These are phyloP conservation scores for Hylaeus volcanicus DNA, from an alignment of 1,140 invertebrate species.

Conservation along the genomic window DNA sequence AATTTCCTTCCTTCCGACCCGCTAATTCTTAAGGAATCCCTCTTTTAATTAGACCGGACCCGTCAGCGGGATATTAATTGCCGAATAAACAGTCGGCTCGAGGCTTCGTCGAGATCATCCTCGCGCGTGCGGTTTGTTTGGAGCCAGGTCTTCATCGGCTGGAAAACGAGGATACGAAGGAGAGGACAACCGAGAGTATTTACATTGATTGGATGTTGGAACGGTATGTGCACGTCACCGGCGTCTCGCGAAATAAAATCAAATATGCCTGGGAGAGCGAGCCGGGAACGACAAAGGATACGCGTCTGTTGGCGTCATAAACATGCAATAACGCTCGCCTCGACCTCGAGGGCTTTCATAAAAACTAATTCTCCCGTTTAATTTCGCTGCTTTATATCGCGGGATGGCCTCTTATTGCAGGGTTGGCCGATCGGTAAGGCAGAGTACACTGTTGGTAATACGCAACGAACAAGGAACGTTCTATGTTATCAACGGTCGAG, in stretches of 20 bases:
- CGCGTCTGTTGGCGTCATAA: slow-evolving; percentile 12
- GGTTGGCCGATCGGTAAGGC: not conserved
- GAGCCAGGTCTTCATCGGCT: too few relatives aligned
- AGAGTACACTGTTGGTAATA: too few relatives aligned
- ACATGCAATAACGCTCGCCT: slow-evolving; percentile 37
- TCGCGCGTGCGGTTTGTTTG: too few relatives aligned
- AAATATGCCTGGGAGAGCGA: not conserved
- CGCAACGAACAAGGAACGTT: too few relatives aligned
- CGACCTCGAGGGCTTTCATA: slow-evolving; percentile 17
- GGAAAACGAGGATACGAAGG: too few relatives aligned
- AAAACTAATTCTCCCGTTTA: slow-evolving; percentile 53
- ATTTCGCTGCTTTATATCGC: slow-evolving; percentile 49
- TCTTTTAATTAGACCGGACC: not conserved
- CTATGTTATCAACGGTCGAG: too few relatives aligned
- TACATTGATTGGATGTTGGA: not conserved
- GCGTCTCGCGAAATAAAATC: not conserved
- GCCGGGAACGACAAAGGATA: not conserved
- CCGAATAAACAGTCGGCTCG: not conserved
- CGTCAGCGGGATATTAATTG: not conserved
- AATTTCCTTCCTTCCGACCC: not conserved
- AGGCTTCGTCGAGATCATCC: not conserved
- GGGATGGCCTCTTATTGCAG: slow-evolving; percentile 34
- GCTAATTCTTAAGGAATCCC: slow-evolving; percentile 14
- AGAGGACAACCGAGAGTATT: too few relatives aligned
- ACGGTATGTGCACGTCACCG: too few relatives aligned